Evolutionary conservation across 23 tunicate genomes (phyloP), one percentile per base, ranked within the genome.

Genomic region (Trididemnum clinides): DNA sequence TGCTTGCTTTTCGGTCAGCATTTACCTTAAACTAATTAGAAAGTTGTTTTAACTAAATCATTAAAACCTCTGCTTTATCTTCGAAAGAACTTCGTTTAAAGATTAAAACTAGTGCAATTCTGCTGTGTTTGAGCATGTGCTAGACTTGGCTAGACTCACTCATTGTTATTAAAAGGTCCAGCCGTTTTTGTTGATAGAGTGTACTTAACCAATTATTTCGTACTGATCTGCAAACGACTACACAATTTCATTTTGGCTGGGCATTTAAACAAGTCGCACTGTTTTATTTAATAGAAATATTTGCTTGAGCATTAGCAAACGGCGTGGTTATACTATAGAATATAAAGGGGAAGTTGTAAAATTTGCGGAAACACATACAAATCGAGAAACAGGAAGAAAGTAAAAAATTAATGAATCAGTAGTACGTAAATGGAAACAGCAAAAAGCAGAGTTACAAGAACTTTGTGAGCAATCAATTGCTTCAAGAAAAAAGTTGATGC

Each of bases 371-470:
- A 62, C 69, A 62, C 27, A 15, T 62, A 12, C 27, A 62, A 62
- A 62, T 62, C 69, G 69, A 62, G 69, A 62, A 62, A 62, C 69
- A 62, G 69, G 69, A 62, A 62, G 69, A 62, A 62, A 62, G 69
- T 62, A 12, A 12, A 62, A 62, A 62, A 62, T n/a, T 62, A 12
- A 21, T 62, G 69, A 62, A 62, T 62, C 69, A 62, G 69, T 62
- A 26, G 69, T 62, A 62, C 27, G 69, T 62, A 62, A 62, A 62
- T 62, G 69, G 69, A 62, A 62, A 62, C 69, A 62, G 69, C 69
- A 62, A 62, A 62, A 62, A 62, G 69, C 69, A 62, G 69, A 62
- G 69, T 62, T 62, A 62, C 69, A 62, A 62, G 69, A 21, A 62
- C 69, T 62, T 21, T 62, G 69, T 62, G 69, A 62, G 69, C 69